These are phyloP conservation scores for Andricus grossulariae DNA, from an alignment of 1,140 invertebrate genomes.

Conservation along the genomic window DNA sequence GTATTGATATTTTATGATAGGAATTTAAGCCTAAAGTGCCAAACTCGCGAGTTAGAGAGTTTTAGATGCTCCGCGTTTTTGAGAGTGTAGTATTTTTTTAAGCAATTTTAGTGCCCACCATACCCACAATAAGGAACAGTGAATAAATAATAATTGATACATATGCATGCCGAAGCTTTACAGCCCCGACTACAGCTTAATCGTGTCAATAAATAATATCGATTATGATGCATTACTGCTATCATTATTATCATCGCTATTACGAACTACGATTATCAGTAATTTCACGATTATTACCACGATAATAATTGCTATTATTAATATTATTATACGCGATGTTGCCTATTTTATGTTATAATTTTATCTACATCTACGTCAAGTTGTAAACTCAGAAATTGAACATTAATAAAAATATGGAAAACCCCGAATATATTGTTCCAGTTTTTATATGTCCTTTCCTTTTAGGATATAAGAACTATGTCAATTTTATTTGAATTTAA, in stretches of 20 bases:
- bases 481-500: too few relatives aligned
- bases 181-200: conserved; percentile 12
- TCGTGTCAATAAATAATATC: conserved; percentile 39
- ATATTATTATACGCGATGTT: conserved; percentile 66
- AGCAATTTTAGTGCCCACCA: conserved; percentile 12
- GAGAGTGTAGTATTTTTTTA: conserved; percentile 32
- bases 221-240: conserved; percentile 46
- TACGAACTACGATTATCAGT: conserved; percentile 47
- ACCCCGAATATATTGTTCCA: conserved; percentile 46
- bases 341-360: conserved; percentile 67
- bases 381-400: conserved; percentile 64
- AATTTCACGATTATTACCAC: conserved; percentile 54
- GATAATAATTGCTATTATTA: conserved; percentile 59
- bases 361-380: conserved; percentile 63
- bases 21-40: neutral
- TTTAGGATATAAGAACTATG: neutral
- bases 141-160: conserved; percentile 14
- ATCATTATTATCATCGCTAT: conserved; percentile 51
- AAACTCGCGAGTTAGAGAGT: conserved; percentile 14
- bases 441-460: neutral
- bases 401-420: conserved; percentile 59
- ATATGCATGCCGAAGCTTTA: conserved; percentile 26
- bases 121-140: neutral
- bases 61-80: conserved; percentile 10
- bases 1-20: neutral